Percentiles rank a stretch among this genome's conserved stretches.
Conservation (phyloP, 23 tunicate genomes). For the Oikopleura albicans region DNA sequence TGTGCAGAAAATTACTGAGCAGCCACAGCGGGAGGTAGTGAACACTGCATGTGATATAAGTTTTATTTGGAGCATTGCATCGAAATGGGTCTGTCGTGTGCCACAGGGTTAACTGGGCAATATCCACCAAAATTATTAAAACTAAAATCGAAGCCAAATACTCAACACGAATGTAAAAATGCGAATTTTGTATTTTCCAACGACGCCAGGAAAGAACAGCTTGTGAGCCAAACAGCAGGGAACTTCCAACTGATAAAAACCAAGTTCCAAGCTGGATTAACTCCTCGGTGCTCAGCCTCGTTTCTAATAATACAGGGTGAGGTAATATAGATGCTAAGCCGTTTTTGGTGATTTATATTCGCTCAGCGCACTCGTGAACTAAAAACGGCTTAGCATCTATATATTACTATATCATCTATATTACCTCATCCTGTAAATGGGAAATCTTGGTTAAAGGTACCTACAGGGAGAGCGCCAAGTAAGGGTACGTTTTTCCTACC, state of each 20-base stretch:
- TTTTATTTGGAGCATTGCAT: neutral
- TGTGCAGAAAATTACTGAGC: constrained; percentile 15
- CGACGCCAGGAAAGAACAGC: neutral
- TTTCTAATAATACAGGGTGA: too few relatives aligned
- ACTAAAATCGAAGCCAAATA: neutral
- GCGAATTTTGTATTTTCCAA: constrained; percentile 9
- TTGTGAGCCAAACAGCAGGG: constrained; percentile 6
- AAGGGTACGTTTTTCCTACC: too few relatives aligned
- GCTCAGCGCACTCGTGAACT: too few relatives aligned
- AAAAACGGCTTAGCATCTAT: too few relatives aligned
- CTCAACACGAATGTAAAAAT: neutral
- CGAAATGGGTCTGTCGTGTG: neutral
- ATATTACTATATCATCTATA: too few relatives aligned
- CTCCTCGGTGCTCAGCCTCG: neutral
- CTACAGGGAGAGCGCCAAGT: too few relatives aligned
- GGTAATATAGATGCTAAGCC: too few relatives aligned
- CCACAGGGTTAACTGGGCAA: constrained; percentile 8
- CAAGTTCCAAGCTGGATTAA: neutral
- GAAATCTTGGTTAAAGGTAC: too few relatives aligned
- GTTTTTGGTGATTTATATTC: too few relatives aligned
- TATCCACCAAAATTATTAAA: neutral
- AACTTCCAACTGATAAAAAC: neutral
- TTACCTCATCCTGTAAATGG: too few relatives aligned
- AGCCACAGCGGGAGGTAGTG: constrained; percentile 15
- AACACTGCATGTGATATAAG: neutral